Evolutionary conservation across 2,797 vertebrate species (phyloP).

Genomic region (Mus caroli): DNA sequence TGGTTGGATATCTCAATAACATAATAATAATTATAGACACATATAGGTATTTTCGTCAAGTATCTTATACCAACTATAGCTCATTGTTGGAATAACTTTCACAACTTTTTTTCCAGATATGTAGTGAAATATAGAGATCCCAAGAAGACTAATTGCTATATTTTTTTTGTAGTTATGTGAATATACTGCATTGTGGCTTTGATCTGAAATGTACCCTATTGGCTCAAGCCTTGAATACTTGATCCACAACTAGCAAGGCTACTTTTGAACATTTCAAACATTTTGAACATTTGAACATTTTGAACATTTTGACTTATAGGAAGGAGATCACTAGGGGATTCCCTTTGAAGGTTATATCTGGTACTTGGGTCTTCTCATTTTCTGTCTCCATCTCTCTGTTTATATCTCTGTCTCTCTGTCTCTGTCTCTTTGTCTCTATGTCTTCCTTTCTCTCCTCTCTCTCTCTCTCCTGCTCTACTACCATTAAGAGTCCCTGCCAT

Average conservation of each 20-base stretch:
- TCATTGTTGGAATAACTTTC: slow-evolving; percentile 34
- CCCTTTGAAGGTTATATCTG: not conserved
- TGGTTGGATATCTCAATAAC: not conserved
- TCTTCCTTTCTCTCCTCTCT: too few relatives aligned
- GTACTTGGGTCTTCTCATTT: not conserved
- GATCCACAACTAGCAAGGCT: not conserved
- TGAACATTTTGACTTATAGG: not conserved
- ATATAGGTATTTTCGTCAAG: slow-evolving; percentile 1
- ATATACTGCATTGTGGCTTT: not conserved
- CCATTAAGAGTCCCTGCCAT: not conserved
- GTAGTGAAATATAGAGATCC: not conserved
- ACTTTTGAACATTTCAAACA: not conserved
- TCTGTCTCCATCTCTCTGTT: not conserved
- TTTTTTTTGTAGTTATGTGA: not conserved
- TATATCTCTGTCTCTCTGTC: not conserved
- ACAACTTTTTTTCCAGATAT: not conserved
- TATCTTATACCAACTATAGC: not conserved
- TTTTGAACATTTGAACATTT: not conserved
- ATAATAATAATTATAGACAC: not conserved
- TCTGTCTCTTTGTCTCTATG: not conserved
- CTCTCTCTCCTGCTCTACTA: not conserved
- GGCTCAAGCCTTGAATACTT: not conserved
- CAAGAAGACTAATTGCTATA: not conserved
- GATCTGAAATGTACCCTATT: not conserved
- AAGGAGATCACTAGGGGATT: not conserved